Conservation (phyloP, 2,113 vertebrate species). For the Mormoops blainvillei region DNA sequence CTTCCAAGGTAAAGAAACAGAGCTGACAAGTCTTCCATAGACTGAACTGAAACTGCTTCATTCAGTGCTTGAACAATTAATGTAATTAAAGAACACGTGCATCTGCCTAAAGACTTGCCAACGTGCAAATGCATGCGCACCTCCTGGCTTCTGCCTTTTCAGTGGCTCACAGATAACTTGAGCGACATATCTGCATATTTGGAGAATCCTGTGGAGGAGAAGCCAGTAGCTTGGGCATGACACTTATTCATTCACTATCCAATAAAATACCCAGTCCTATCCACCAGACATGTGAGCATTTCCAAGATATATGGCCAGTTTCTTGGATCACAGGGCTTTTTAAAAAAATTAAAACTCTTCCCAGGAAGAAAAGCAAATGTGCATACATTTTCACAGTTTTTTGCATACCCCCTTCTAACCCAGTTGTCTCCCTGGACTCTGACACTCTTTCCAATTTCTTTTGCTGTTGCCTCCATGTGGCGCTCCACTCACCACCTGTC, state of each 20-base stretch:
- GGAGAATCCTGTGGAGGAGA: not conserved
- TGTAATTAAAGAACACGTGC: too few relatives aligned
- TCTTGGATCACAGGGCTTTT: not conserved
- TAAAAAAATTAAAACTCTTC: not conserved
- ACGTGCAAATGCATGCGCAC: rapidly evolving
- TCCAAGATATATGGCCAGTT: not conserved
- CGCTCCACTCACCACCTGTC: rapidly evolving
- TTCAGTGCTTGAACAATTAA: not conserved
- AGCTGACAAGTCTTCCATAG: not conserved
- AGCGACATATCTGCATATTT: not conserved
- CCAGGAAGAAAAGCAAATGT: not conserved
- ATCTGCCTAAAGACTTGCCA: not conserved
- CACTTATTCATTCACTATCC: rapidly evolving
- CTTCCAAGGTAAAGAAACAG: not conserved
- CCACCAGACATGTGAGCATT: rapidly evolving
- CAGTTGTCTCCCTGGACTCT: not conserved
- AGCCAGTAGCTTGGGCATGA: not conserved
- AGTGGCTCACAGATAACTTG: rapidly evolving
- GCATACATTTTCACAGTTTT: not conserved
- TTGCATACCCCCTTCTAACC: not conserved
- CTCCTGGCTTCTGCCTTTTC: not conserved
- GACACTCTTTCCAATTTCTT: not conserved
- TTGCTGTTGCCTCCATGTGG: rapidly evolving
- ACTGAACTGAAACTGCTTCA: too few relatives aligned
- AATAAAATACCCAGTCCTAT: rapidly evolving